A percentile compares a stretch with the other conserved stretches of the same genome.
Evolutionary conservation across 2,888 invertebrate species (phyloP).

Genomic region (Entomobrya multifasciata): DNA sequence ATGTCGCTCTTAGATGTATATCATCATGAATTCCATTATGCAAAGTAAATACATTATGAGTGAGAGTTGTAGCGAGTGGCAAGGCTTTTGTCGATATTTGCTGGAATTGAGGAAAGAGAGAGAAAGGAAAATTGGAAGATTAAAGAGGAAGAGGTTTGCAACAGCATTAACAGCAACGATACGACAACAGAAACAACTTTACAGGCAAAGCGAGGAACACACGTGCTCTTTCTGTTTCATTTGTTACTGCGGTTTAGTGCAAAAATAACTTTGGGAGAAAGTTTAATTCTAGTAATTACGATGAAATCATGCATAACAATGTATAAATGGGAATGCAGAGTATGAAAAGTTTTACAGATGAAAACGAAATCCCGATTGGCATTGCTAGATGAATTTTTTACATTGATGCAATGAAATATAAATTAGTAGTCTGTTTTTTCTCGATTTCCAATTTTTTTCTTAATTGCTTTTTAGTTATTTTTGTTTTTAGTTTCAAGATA

Average conservation of each 20-base stretch:
- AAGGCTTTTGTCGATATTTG: not conserved
- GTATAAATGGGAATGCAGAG: too few relatives aligned
- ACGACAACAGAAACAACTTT: not conserved
- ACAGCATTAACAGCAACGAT: too few relatives aligned
- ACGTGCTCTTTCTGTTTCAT: not conserved
- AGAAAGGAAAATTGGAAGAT: constrained; percentile 4
- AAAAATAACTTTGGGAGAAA: not conserved
- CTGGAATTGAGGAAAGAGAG: not conserved
- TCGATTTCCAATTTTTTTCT: not conserved
- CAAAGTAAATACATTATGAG: constrained; percentile 17
- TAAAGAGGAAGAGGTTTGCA: not conserved
- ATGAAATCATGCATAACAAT: too few relatives aligned
- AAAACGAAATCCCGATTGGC: too few relatives aligned
- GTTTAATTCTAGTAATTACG: not conserved
- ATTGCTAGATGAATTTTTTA: too few relatives aligned
- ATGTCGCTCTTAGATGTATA: not conserved
- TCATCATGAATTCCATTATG: constrained; percentile 12
- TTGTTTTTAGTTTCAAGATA: constrained; percentile 54
- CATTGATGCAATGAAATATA: not conserved
- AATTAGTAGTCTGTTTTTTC: not conserved
- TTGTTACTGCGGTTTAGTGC: not conserved
- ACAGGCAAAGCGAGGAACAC: not conserved
- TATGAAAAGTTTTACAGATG: not conserved
- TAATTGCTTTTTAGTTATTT: not conserved
- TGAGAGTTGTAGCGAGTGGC: not conserved